Base-by-base conservation (phyloP, 2,113 vertebrate species). In the Hippopotamus amphibius region DNA sequence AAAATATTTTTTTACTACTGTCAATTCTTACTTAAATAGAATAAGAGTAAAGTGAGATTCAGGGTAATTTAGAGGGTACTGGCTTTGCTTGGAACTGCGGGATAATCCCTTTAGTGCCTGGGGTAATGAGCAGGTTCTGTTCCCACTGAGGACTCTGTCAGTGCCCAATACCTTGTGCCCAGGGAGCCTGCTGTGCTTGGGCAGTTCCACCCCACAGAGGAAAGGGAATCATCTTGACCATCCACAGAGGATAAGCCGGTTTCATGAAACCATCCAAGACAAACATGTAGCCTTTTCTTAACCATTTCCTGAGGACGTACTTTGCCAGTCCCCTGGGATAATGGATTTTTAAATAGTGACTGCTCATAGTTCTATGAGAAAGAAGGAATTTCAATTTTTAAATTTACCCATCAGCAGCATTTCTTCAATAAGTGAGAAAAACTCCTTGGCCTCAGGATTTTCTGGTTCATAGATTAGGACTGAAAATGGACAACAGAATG, bases 381-480 rank as follows among this genome's bases (percentile, higher is more conserved):
- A 93, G 53, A 2, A 91, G 43, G 43, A 90, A 82, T 17, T 97
- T 77, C 0, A 0, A 92, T 86, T 90, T 84, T 95, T 55, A 95
- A 95, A 98, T 97, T 98, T 98, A 99, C 98, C 98, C 57, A 98
- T 96, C 88, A 96, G 98, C 57, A 99, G 68, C 92, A 99, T 98
- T 98, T 98, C 96, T 97, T 99, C 98, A 98, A 99, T 99, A 96
- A 99, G 98, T 57, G 98, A 98, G 88, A 99, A 98, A 98, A 99
- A 99, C 92, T 98, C 98, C 63, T 98, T 98, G 91, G 99, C 98
- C 96, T 99, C 98, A 43, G 98, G 98, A 97, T 99, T 99, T 95
- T 99, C 98, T 92, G 98, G 99, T 97, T 99, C 99, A 97, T 98
- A 99, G 97, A 98, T 98, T 81, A 99, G 98, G 97, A 99, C 98